Percentiles rank a stretch among this genome's conserved stretches.
These are phyloP conservation scores for Melanocharis versteri DNA, from an alignment of 2,113 vertebrate species.

Conservation along the genomic window DNA sequence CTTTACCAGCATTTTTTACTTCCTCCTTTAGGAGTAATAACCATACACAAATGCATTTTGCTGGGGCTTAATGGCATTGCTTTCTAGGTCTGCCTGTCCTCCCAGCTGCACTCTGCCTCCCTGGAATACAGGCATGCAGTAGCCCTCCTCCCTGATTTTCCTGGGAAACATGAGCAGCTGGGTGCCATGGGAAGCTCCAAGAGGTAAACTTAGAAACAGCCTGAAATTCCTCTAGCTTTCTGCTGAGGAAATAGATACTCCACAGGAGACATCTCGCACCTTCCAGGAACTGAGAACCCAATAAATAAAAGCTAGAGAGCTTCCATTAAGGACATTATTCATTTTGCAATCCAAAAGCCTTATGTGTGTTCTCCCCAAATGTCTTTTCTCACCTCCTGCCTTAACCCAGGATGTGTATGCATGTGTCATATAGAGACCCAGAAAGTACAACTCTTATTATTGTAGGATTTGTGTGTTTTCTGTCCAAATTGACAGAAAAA, in stretches of 20 bases:
- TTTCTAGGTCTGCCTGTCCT: background rate
- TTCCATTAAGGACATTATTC: background rate
- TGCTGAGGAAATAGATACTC: constrained; percentile 4
- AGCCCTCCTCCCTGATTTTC: background rate
- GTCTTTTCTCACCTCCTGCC: background rate
- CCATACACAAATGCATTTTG: background rate
- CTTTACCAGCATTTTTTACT: background rate
- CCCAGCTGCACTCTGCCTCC: background rate
- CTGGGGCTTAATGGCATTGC: background rate
- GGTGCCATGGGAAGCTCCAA: constrained; percentile 5
- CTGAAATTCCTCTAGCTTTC: background rate
- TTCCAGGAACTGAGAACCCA: background rate
- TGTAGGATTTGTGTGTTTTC: background rate
- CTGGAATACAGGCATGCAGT: background rate
- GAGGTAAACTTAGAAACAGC: constrained; percentile 18
- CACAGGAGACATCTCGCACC: background rate
- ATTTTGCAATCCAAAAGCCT: background rate
- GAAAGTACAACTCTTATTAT: background rate
- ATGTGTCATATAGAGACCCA: background rate
- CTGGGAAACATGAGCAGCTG: background rate
- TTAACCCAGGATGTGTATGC: background rate
- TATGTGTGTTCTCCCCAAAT: background rate
- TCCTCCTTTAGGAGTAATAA: background rate
- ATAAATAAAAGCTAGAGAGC: background rate
- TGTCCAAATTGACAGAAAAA: background rate